Evolutionary conservation across 2,888 invertebrate genomes (phyloP), one percentile per base, ranked within the genome.

Genomic region (Drosophila emarginata): DNA sequence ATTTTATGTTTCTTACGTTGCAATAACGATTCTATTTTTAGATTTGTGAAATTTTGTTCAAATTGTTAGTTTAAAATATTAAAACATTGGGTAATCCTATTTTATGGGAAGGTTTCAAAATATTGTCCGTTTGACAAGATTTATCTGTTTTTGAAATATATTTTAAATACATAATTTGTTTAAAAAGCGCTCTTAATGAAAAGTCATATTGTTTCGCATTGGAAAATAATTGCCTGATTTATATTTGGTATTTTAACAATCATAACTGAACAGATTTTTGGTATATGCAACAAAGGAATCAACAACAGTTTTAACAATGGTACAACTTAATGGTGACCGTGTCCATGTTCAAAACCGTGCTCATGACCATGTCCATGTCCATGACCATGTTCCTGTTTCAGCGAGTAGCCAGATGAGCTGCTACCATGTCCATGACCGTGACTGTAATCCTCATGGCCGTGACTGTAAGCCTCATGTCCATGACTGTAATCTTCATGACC

Each of bases 321-420:
- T 6, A 5, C 32, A 64, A 50, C 2, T 73, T 66, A 81, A 32
- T 80, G 76, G 39, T 84, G 70, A 64, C 85, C 82, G 69, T 79
- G 75, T n/a, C 71, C 80, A 50, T 56, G 54, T 7, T 45, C 51
- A 23, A 23, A 57, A 3, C 58, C 62, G 32, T 66, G 64, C 18
- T 57, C 69, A 2, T 62, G 68, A 15, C 60, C 69, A 2, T 62
- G 68, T 6, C 51, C 52, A 39, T 80, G 77, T n/a, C 78, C 76
- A 5, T 68, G 64, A 21, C 82, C 85, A 28, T 85, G 87, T 7
- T 88, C 87, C 58, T 87, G 87, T 54, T 86, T 86, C 61, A 88
- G 18, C 0, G 85, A 71, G 56, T 77, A 88, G 60, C 83, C 64
- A 64, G 78, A 76, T 0, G 87, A 76, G 64, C 79, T 80, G 65